Base-by-base conservation (phyloP, 1,140 invertebrate genomes). In the Phortica variegata region DNA sequence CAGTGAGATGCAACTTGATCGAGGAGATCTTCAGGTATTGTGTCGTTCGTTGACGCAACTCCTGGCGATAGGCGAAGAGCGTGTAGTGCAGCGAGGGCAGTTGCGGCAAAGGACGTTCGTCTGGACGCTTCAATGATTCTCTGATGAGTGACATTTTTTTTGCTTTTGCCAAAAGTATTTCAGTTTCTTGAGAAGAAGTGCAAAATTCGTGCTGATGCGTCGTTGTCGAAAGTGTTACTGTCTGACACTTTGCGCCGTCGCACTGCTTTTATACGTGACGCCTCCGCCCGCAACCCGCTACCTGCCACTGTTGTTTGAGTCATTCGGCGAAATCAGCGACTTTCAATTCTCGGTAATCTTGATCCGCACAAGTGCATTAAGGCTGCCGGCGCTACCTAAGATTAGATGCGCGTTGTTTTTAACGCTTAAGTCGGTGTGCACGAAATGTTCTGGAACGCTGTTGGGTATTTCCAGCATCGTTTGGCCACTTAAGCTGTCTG, bases 1-100 rank as follows among this genome's bases (percentile, higher is more conserved):
- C 66, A 38, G 66, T 71, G 20, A 71, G 37, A 15, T 71, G 61
- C 10, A 71, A 38, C 20, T 71, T 71, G n/a, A 71, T 65, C 20
- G 60, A 63, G 33, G 66, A 71, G 54, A 68, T 60, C 43, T 62
- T 62, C 55, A 71, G 63, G 32, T 63, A 71, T 15, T 62, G 56
- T 0, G 55, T 34, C 20, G 68, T 49, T 1, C 55, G 50, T 0
- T 61, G 62, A 2, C 66, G 46, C 33, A 71, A 37, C 21, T 71
- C 66, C 60, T 71, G 60, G 32, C 66, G 49, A 21, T 71, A 71
- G 21, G 60, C 60, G 16, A 52, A 71, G 2, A 71, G 58, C 0
- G 62, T 71, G 36, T 71, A 71, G 15, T 52, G 66, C 29, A 71
- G 31, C 1, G 66, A 71, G 0, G 63, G 63, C 13, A 68, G 12